Base-by-base conservation (phyloP, 2,888 invertebrate species). In the Dryadula phaetusa region DNA sequence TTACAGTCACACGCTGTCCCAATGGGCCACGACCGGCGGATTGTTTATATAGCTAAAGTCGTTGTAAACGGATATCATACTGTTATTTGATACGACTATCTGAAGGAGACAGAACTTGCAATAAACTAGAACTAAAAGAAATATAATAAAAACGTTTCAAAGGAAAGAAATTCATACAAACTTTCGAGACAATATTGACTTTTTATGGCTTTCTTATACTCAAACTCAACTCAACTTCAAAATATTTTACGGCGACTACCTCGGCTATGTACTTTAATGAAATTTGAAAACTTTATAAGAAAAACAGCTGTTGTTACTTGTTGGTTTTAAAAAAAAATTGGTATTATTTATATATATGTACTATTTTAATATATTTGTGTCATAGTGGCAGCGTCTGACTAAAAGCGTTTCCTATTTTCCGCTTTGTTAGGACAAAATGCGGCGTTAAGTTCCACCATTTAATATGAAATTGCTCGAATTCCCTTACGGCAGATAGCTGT, bases 171-270 rank as follows among this genome's bases (percentile, higher is more conserved):
- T 40, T 56, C 56, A 40, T 40, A 40, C 16, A 40, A 56, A 56
- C 40, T 56, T 56, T 56, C 40, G 22, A 56, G 40, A 40, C 56
- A 25, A 56, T 56, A 56, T 56, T 56, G 40, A 56, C 56, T 25
- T 56, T 56, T 56, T 56, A 56, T 40, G 10, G 40, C 40, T 56
- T 56, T 56, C 40, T 56, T 56, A 56, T 56, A n/a, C 22, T n/a
- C 56, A n/a, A n/a, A n/a, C n/a, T n/a, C n/a, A n/a, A n/a, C n/a
- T n/a, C n/a, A n/a, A n/a, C 40, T 56, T 56, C 40, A 40, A 56
- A 56, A 22, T 22, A 40, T 56, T 56, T 40, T 56, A 56, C 56
- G 56, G 40, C n/a, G 22, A 40, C 8, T 25, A 40, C 56, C n/a
- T 40, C 56, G 5, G 56, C 20, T 25, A n/a, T 56, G 20, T 56